Evolutionary conservation across 2,797 vertebrate species (phyloP).

Genomic region (Pangasius krempfi): DNA sequence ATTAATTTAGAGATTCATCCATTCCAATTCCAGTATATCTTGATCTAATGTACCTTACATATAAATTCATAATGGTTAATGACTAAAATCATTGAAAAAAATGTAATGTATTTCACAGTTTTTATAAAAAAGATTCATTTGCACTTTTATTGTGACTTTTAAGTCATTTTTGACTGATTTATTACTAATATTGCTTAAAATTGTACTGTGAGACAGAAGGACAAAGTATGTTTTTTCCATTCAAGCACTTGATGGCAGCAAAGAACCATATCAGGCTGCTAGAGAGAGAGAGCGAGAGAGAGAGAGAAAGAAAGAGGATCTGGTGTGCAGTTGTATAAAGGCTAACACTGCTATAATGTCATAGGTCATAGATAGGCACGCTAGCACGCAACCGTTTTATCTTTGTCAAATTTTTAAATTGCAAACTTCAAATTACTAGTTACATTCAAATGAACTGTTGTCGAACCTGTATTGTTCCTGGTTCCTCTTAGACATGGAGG

Average conservation of each 20-base stretch:
- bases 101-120: background rate
- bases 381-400: background rate
- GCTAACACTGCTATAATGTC: background rate
- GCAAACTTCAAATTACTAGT: background rate
- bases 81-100: background rate
- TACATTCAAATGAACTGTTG: background rate
- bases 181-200: background rate
- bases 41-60: background rate
- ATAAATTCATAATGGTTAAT: background rate
- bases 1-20: background rate
- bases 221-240: background rate
- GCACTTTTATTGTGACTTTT: background rate
- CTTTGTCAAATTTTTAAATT: background rate
- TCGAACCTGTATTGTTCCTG: background rate
- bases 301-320: background rate
- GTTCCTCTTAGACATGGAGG: background rate
- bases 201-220: background rate
- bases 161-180: background rate
- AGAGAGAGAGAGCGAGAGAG: background rate
- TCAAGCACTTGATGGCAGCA: constrained; percentile 51
- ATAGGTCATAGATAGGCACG: background rate
- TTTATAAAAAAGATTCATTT: background rate
- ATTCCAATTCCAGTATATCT: background rate
- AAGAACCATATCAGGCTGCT: constrained; percentile 8
- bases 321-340: background rate